Conservation (phyloP, 2,888 invertebrate genomes). For the Eupithecia centaureata region DNA sequence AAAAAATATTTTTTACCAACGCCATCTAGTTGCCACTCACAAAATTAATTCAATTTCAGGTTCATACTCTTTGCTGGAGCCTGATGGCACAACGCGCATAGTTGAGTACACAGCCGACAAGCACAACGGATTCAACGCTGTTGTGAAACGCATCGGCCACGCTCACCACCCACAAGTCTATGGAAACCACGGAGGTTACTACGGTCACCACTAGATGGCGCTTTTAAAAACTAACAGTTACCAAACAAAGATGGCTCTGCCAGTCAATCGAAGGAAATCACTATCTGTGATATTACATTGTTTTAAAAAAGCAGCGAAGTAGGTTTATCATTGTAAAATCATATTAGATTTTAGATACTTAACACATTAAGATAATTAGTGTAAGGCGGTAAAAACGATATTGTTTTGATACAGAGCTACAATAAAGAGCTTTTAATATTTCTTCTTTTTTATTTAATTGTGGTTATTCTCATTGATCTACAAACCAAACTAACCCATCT, state of each 20-base stretch:
- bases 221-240: constrained; percentile 42
- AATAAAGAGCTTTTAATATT: constrained; percentile 48
- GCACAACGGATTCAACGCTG: constrained; percentile 78
- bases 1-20: neutral
- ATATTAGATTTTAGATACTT: neutral
- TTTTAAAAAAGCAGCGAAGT: constrained; percentile 27
- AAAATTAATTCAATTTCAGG: constrained; percentile 55
- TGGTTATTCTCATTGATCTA: too few species aligned
- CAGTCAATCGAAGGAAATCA: constrained; percentile 40
- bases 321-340: constrained; percentile 16
- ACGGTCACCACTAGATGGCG: constrained; percentile 75
- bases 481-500: too few species aligned
- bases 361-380: neutral
- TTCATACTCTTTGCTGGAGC: constrained; percentile 79
- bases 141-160: constrained; percentile 79
- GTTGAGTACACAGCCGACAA: constrained; percentile 82
- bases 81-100: constrained; percentile 80
- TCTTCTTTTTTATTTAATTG: neutral
- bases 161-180: constrained; percentile 77
- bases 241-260: constrained; percentile 55
- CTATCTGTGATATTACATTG: constrained; percentile 64
- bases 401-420: constrained; percentile 54
- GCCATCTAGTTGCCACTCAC: constrained; percentile 29
- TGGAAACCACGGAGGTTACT: constrained; percentile 61
- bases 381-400: constrained; percentile 23